phyloP scores from a whole-genome alignment of 1,140 invertebrate species.

The Diabrotica virgifera region DNA sequence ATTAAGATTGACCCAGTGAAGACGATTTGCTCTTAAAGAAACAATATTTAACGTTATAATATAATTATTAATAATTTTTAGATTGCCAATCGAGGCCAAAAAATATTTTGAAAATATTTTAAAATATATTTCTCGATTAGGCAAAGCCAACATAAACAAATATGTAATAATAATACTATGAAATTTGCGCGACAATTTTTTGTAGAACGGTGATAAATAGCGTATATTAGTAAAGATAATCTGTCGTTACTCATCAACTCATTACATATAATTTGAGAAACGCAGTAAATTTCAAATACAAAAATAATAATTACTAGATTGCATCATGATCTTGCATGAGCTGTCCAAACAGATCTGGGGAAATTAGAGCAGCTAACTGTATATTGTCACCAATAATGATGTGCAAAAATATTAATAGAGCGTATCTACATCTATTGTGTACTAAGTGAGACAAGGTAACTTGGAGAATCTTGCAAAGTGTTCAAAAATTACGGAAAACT shows the following conservation, averaged over 20 bases:
- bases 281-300: neutral
- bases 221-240: neutral
- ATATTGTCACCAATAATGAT: slow-evolving; percentile 24
- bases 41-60: too few species aligned
- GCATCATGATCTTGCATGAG: neutral
- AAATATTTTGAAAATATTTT: too few species aligned
- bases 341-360: neutral
- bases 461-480: too few species aligned
- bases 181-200: neutral
- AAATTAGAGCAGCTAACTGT: slow-evolving; percentile 26
- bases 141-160: neutral
- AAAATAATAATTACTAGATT: slow-evolving; percentile 10
- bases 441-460: too few species aligned
- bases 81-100: slow-evolving; percentile 21
- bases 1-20: too few species aligned
- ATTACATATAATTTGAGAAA: slow-evolving; percentile 8
- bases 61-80: too few species aligned
- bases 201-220: slow-evolving; percentile 1
- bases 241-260: slow-evolving; percentile 12
- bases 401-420: slow-evolving; percentile 32
- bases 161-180: too few species aligned
- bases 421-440: slow-evolving; percentile 37
- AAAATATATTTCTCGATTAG: neutral
- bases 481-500: slow-evolving; percentile 11
- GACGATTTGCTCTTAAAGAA: slow-evolving; percentile 28